phyloP scores from a whole-genome alignment of 1,140 invertebrate species.

The Drosophila saltans region DNA sequence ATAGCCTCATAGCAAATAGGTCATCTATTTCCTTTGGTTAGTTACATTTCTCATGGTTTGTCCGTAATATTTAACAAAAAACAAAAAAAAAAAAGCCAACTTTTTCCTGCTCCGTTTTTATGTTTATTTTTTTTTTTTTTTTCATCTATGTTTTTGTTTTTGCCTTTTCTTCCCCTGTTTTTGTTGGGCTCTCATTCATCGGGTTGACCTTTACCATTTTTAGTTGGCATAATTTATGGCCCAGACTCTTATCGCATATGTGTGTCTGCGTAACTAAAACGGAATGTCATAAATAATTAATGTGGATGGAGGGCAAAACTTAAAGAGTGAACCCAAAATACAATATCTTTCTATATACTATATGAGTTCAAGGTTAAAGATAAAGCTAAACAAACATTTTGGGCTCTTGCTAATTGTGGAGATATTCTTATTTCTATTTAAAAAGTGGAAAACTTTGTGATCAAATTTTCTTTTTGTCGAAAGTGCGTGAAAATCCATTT shows the following conservation, averaged over 20 bases:
- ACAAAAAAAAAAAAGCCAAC: too few species aligned
- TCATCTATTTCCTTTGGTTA: conserved; percentile 11
- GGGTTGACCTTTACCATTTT: conserved; percentile 54
- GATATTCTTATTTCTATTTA: too few species aligned
- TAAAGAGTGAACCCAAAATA: conserved; percentile 16
- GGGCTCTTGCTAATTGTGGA: not conserved
- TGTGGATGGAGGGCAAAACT: conserved; percentile 27
- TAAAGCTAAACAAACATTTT: conserved; percentile 12
- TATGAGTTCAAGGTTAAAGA: conserved; percentile 42
- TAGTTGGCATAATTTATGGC: conserved; percentile 46
- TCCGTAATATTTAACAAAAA: conserved; percentile 8
- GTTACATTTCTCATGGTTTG: conserved; percentile 9
- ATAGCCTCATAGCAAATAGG: conserved; percentile 12
- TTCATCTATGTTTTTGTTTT: not conserved
- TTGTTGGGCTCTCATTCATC: conserved; percentile 36
- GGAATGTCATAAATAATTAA: conserved; percentile 56
- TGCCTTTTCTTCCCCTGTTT: not conserved
- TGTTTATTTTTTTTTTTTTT: not conserved
- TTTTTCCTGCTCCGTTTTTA: not conserved
- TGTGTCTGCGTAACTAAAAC: conserved; percentile 26
- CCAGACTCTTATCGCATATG: conserved; percentile 43
- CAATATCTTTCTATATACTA: not conserved
- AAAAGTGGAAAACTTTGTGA: not conserved
- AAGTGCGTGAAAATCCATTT: not conserved
- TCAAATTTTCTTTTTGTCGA: too few species aligned